Conservation (phyloP, 2,797 vertebrate genomes). For the Chrysocyon brachyurus region DNA sequence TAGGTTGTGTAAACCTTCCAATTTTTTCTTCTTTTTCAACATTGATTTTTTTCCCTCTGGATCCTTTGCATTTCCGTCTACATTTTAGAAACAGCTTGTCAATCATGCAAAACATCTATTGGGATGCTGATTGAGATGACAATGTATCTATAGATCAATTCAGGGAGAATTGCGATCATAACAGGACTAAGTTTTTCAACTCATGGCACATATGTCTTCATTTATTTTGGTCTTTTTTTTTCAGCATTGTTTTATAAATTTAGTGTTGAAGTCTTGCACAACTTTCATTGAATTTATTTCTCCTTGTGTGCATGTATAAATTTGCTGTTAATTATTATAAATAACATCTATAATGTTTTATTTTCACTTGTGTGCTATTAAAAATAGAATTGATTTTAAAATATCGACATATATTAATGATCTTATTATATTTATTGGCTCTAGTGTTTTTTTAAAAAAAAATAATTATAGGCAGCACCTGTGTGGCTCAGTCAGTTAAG, state of each 20-base stretch:
- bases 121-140: neutral
- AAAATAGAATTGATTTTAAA: neutral
- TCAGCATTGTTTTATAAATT: neutral
- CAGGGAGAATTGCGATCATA: neutral
- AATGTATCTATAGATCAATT: neutral
- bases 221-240: neutral
- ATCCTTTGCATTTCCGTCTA: neutral
- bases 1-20: neutral
- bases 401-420: neutral
- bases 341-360: neutral
- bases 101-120: neutral
- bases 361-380: neutral
- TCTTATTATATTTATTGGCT: neutral
- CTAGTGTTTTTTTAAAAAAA: neutral
- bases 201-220: neutral
- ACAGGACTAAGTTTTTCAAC: neutral
- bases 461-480: neutral
- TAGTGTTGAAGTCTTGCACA: neutral
- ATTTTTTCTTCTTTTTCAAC: neutral
- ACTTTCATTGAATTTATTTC: neutral
- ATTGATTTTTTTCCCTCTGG: neutral
- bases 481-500: neutral
- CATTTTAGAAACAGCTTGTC: conserved; percentile 47
- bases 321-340: neutral
- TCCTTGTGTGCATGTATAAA: neutral